These are phyloP conservation scores for Spermophilus dauricus DNA, from an alignment of 2,113 vertebrate species.

Conservation along the genomic window DNA sequence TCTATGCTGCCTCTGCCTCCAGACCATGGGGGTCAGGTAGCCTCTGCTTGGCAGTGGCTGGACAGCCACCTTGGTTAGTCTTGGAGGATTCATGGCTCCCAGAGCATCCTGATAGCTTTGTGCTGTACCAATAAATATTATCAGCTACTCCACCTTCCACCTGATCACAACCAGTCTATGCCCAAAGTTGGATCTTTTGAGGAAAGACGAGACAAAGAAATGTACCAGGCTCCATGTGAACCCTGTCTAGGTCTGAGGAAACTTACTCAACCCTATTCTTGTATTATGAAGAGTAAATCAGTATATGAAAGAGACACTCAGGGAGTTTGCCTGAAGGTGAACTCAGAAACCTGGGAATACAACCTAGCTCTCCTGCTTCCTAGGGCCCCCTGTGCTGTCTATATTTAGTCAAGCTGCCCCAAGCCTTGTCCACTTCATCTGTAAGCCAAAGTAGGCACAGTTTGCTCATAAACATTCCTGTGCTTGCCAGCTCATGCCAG, in stretches of 20 bases:
- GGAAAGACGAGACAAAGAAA: constrained; percentile 39
- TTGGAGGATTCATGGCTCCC: not conserved
- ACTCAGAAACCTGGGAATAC: constrained; percentile 38
- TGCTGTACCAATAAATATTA: not conserved
- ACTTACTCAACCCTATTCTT: not conserved
- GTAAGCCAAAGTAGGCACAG: constrained; percentile 72
- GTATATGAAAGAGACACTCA: not conserved
- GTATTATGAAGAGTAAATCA: constrained; percentile 5
- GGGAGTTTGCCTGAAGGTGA: constrained; percentile 28
- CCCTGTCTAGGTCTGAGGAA: constrained; percentile 7
- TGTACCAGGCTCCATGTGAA: not conserved
- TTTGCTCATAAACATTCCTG: constrained; percentile 67
- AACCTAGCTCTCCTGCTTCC: constrained; percentile 51
- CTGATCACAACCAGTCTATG: not conserved
- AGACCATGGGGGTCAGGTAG: not conserved
- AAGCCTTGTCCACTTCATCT: constrained; percentile 57
- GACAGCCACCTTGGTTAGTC: not conserved
- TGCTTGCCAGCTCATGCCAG: constrained; percentile 58
- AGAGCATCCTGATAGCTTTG: not conserved
- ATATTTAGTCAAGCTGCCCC: constrained; percentile 59
- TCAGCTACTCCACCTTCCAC: not conserved
- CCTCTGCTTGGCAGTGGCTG: not conserved
- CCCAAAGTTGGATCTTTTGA: constrained; percentile 4
- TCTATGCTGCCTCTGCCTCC: not conserved
- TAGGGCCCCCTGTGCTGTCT: not conserved